phyloP scores from a whole-genome alignment of 2,113 vertebrate species.

The Hoplias malabaricus region DNA sequence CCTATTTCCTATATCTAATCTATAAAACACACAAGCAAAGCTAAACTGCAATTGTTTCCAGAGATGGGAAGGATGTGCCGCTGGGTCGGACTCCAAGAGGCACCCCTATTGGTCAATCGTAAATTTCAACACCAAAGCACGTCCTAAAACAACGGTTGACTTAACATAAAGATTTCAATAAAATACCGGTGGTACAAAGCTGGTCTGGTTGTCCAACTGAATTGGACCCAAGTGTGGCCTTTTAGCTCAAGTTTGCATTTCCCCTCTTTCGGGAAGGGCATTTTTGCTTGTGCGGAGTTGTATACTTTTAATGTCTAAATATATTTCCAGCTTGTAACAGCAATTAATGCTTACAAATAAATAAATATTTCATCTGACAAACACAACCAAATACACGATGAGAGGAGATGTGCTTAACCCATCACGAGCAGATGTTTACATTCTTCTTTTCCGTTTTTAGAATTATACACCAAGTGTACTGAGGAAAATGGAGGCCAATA shows the following conservation, averaged over 20 bases:
- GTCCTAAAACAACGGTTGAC: too few relatives aligned
- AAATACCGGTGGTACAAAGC: neutral
- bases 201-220: neutral
- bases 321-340: constrained; percentile 45
- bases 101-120: neutral
- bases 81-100: neutral
- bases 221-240: neutral
- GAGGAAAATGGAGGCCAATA: too few relatives aligned
- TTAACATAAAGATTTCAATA: neutral
- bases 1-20: constrained; percentile 51
- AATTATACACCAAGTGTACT: too few relatives aligned
- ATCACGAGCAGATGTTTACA: neutral
- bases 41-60: constrained; percentile 19
- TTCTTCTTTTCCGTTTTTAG: neutral
- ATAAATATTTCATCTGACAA: constrained; percentile 8
- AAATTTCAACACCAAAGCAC: neutral
- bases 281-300: neutral
- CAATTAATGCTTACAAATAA: constrained; percentile 31
- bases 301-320: constrained; percentile 16
- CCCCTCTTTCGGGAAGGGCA: neutral
- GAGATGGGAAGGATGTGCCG: neutral
- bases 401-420: neutral
- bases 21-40: constrained; percentile 53
- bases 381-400: neutral
- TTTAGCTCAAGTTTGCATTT: too few relatives aligned